A percentile compares a stretch with the other conserved stretches of the same genome.
Conservation (phyloP, 64 coral and sea anemone genomes). For the Actinia tenebrosa region DNA sequence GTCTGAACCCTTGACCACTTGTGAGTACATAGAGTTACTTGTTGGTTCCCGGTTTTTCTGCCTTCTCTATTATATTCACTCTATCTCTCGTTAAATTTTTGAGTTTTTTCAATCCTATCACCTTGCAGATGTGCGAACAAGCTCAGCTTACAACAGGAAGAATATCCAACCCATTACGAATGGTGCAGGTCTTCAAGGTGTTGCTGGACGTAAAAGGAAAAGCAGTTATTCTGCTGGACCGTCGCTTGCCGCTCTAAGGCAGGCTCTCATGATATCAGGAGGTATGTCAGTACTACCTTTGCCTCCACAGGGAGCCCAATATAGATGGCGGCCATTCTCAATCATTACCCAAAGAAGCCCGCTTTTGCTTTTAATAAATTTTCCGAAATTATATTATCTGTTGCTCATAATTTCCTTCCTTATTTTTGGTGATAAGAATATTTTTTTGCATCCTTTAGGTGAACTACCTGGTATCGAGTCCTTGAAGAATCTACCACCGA, state of each 20-base stretch:
- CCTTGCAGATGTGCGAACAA: constrained; percentile 45
- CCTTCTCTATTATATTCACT: too few relatives aligned
- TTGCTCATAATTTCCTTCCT: too few relatives aligned
- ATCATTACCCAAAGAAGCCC: too few relatives aligned
- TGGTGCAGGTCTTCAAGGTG: neutral
- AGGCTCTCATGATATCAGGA: constrained; percentile 64
- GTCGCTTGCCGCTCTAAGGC: constrained; percentile 38
- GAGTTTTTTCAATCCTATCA: neutral
- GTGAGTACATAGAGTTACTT: too few relatives aligned
- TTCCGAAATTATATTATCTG: too few relatives aligned
- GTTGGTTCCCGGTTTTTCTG: too few relatives aligned
- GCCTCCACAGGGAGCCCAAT: too few relatives aligned
- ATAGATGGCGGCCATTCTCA: too few relatives aligned
- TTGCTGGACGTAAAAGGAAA: constrained; percentile 32
- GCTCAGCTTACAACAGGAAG: constrained; percentile 47
- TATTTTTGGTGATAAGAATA: too few relatives aligned
- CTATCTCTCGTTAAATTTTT: too few relatives aligned
- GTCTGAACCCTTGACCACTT: too few relatives aligned
- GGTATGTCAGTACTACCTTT: constrained; percentile 25
- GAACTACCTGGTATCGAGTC: constrained; percentile 40
- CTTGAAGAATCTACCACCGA: constrained; percentile 32
- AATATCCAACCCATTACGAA: neutral
- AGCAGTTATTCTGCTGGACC: constrained; percentile 65
- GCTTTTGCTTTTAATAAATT: too few relatives aligned
- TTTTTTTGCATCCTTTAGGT: constrained; percentile 15